phyloP scores from a whole-genome alignment of 2,797 vertebrate species.

The Chaetodon trifasciatus region DNA sequence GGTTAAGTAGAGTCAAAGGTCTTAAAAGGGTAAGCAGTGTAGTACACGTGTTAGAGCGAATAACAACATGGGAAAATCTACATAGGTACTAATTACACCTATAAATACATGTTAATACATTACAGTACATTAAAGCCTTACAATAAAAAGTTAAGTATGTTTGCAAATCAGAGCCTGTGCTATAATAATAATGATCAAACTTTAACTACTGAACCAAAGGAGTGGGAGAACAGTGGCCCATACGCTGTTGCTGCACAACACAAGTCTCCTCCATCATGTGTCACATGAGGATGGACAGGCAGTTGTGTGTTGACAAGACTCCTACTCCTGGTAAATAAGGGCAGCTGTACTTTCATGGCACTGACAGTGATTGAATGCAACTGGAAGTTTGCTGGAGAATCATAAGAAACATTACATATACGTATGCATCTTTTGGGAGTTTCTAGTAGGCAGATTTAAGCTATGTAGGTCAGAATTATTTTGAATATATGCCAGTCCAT shows the following conservation, averaged over 20 bases:
- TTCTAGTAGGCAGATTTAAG: conserved; percentile 39
- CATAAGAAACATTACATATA: conserved; percentile 55
- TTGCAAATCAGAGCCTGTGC: not conserved
- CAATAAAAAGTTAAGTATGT: conserved; percentile 1
- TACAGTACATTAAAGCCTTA: not conserved
- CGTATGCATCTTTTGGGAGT: conserved; percentile 41
- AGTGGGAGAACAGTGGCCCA: not conserved
- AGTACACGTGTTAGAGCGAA: not conserved
- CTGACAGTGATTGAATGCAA: conserved; percentile 60
- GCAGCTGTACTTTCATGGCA: conserved; percentile 75
- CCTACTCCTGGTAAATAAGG: conserved; percentile 60
- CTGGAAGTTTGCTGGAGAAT: conserved; percentile 54
- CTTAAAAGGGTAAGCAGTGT: conserved; percentile 16
- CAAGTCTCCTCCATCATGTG: conserved; percentile 35
- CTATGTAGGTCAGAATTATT: conserved; percentile 46
- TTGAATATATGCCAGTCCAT: conserved; percentile 24
- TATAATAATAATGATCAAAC: not conserved
- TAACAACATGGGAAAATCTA: conserved; percentile 11
- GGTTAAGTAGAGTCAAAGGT: conserved; percentile 46
- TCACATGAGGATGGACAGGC: conserved; percentile 60
- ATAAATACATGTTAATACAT: conserved; percentile 1
- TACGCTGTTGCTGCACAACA: conserved; percentile 40
- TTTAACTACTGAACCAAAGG: not conserved
- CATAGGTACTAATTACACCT: not conserved
- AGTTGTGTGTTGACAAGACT: conserved; percentile 57